phyloP scores from a whole-genome alignment of 2,113 vertebrate species.

The Synchiropus splendidus region DNA sequence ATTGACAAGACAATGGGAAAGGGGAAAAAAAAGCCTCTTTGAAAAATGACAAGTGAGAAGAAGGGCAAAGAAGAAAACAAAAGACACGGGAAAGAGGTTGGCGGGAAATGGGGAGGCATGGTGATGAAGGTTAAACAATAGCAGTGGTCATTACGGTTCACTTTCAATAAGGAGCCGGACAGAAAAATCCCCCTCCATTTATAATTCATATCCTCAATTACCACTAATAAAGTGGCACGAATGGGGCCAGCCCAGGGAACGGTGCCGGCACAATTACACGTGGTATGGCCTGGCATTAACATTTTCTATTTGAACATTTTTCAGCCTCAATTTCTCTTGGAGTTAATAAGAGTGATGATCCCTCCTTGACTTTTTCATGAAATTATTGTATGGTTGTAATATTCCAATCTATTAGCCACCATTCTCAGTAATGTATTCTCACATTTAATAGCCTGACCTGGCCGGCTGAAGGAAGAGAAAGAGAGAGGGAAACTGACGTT shows the following conservation, averaged over 20 bases:
- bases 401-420: constrained; percentile 98
- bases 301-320: constrained; percentile 98
- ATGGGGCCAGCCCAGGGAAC: constrained; percentile 81
- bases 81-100: constrained; percentile 15
- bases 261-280: constrained; percentile 94
- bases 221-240: constrained; percentile 96
- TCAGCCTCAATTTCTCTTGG: constrained; percentile 95
- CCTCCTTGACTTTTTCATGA: constrained; percentile 98
- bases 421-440: constrained; percentile 91
- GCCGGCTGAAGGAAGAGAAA: constrained; percentile 72
- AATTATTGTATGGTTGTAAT: constrained; percentile 99
- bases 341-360: constrained; percentile 99
- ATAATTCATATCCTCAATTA: constrained; percentile 99
- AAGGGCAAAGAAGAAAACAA: constrained; percentile 6
- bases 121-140: constrained; percentile 88
- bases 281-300: constrained; percentile 93
- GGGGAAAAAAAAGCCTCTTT: too few relatives aligned
- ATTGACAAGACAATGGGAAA: too few relatives aligned
- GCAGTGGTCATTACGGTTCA: constrained; percentile 88
- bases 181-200: constrained; percentile 76
- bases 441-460: constrained; percentile 96
- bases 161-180: constrained; percentile 83
- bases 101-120: constrained; percentile 73
- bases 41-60: too few relatives aligned
- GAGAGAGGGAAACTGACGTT: constrained; percentile 41